phyloP scores from a whole-genome alignment of 1,140 invertebrate species.

The Drosophila suzukii region DNA sequence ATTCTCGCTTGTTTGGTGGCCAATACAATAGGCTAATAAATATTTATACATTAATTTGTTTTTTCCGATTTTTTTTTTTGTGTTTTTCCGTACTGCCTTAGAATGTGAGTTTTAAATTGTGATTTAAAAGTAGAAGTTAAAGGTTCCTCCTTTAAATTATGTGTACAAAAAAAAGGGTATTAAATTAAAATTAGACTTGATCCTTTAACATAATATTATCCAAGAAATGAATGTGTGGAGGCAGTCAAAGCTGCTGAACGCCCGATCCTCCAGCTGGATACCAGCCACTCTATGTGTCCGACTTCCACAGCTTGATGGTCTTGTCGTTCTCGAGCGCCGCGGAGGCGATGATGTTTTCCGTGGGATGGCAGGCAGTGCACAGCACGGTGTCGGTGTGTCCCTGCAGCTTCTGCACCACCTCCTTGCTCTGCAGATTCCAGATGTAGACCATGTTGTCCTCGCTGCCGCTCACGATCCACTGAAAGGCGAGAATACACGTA shows the following conservation, averaged over 20 bases:
- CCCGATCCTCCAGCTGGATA: slow-evolving; percentile 42
- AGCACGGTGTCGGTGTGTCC: slow-evolving; percentile 99
- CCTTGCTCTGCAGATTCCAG: slow-evolving; percentile 99
- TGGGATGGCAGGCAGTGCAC: slow-evolving; percentile 99
- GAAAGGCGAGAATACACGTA: background rate
- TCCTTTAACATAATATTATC: slow-evolving; percentile 22
- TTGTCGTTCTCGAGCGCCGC: slow-evolving; percentile 99
- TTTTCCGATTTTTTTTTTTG: slow-evolving; percentile 1
- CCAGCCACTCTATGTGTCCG: slow-evolving; percentile 92
- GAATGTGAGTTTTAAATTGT: slow-evolving; percentile 38
- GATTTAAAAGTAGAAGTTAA: slow-evolving; percentile 11
- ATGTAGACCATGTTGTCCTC: slow-evolving; percentile 99
- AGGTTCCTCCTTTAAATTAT: slow-evolving; percentile 16
- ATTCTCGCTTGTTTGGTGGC: slow-evolving; percentile 10
- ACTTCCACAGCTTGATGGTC: slow-evolving; percentile 99
- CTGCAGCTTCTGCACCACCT: slow-evolving; percentile 98
- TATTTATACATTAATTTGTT: slow-evolving; percentile 46
- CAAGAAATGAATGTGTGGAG: slow-evolving; percentile 41
- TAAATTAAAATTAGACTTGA: slow-evolving; percentile 16
- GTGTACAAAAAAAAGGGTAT: slow-evolving; percentile 30
- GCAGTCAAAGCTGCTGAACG: background rate
- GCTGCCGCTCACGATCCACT: slow-evolving; percentile 99
- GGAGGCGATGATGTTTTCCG: slow-evolving; percentile 99
- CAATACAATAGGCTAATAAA: slow-evolving; percentile 45
- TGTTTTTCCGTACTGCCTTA: slow-evolving; percentile 10